A percentile compares a stretch with the other conserved stretches of the same genome.
Conservation (phyloP, 1,140 invertebrate species). For the Apis laboriosa region DNA sequence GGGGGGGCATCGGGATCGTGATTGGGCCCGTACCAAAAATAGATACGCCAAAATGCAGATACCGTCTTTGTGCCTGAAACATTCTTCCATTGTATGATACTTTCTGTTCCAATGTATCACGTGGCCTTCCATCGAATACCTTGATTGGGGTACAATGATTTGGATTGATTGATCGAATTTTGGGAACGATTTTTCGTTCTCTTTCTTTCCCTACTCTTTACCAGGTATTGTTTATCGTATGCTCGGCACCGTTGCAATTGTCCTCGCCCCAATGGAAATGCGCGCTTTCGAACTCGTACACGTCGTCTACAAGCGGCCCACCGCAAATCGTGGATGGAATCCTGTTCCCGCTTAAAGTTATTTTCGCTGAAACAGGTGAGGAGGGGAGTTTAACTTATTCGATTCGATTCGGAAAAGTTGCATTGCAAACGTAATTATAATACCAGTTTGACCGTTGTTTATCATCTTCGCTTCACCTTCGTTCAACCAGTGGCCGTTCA, state of each 20-base stretch:
- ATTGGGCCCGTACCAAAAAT: conserved; percentile 81
- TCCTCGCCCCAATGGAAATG: conserved; percentile 93
- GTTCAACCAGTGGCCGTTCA: conserved; percentile 72
- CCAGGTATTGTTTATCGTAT: conserved; percentile 85
- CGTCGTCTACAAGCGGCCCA: conserved; percentile 85
- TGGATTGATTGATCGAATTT: no score
- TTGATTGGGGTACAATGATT: conserved; percentile 14
- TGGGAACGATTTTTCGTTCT: no score
- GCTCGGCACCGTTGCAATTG: conserved; percentile 89
- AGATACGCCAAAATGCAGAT: conserved; percentile 89
- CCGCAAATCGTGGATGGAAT: conserved; percentile 74
- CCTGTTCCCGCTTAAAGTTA: conserved; percentile 61
- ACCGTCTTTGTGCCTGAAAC: conserved; percentile 87
- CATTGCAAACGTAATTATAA: background rate
- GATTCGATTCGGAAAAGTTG: background rate
- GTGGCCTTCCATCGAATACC: conserved; percentile 89
- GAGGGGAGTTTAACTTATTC: background rate
- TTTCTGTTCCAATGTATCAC: conserved; percentile 90
- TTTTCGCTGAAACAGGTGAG: conserved; percentile 27
- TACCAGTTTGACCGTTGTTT: conserved; percentile 77
- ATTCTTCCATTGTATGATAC: conserved; percentile 85
- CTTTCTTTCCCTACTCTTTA: conserved; percentile 13
- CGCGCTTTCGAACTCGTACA: conserved; percentile 87
- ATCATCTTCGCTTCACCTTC: conserved; percentile 75
- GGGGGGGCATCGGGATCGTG: no score